phyloP scores from a whole-genome alignment of 2,113 vertebrate genomes.

The Corythaixoides concolor region DNA sequence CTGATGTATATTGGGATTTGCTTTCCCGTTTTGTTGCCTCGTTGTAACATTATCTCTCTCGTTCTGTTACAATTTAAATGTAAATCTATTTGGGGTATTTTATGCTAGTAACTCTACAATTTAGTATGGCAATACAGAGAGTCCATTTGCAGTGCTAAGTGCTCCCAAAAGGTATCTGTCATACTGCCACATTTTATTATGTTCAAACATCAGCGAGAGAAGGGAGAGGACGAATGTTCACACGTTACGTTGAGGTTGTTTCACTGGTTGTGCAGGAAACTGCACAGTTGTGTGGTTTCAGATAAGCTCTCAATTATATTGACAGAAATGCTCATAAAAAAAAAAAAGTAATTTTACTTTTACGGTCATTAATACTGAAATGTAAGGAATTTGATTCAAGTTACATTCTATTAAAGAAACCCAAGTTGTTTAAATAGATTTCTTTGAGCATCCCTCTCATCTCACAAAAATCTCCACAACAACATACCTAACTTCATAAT shows the following conservation, averaged over 20 bases:
- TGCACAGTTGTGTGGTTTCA: neutral
- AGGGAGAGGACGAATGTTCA: neutral
- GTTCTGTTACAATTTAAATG: neutral
- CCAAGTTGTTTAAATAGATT: neutral
- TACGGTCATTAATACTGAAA: neutral
- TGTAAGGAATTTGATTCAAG: neutral
- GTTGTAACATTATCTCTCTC: neutral
- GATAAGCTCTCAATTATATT: neutral
- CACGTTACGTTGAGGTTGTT: neutral
- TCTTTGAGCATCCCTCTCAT: neutral
- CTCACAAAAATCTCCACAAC: neutral
- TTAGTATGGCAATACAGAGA: neutral
- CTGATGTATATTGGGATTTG: neutral
- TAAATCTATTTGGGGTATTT: slow-evolving; percentile 17
- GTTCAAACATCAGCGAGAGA: neutral
- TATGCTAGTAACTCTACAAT: neutral
- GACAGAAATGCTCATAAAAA: neutral
- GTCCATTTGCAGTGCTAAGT: slow-evolving; percentile 18
- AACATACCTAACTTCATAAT: no score
- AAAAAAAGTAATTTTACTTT: neutral
- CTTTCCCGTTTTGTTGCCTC: neutral
- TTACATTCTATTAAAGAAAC: neutral
- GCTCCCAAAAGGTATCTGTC: slow-evolving; percentile 48
- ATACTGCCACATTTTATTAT: neutral
- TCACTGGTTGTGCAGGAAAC: neutral